Base-by-base conservation (phyloP, 2,888 invertebrate genomes). In the Camptogramma bilineatum region DNA sequence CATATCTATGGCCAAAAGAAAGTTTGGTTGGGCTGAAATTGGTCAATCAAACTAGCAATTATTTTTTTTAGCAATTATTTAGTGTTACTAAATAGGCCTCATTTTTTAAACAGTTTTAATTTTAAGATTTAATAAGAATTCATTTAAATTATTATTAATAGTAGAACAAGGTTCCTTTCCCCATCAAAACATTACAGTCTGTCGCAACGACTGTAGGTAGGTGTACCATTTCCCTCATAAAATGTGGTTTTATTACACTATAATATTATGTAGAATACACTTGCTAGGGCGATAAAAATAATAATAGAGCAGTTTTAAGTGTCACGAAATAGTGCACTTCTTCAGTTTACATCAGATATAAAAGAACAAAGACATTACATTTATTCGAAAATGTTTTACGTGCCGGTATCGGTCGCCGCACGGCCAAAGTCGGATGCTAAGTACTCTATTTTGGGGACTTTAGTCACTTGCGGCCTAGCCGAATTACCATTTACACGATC, bases 111-210 rank as follows among this genome's bases (percentile, higher is more conserved):
- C n/a, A n/a, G n/a, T n/a, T n/a, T 28, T 28, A 28, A 28, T 28
- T 28, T 4, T 28, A 0, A 28, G 5, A 28, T 5, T 5, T 24
- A 24, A 5, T 8, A 28, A 28, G 5, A 8, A 28, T 84, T 86
- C 82, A 84, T 69, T 79, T 71, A 74, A 81, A 75, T 73, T 82
- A 85, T 88, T 84, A 86, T 72, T 71, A 69, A 80, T 86, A 83
- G 74, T 74, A 77, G 71, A 82, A 82, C 86, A 84, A 84, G 82
- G 83, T 88, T 80, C 80, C 79, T 78, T 71, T 66, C 72, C 70
- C 79, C 73, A 84, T 90, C 84, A 88, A 87, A 78, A 75, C 84
- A 82, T 89, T 85, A 81, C 78, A 84, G 76, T 70, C 68, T 69
- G 69, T 53, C 69, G 72, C 72, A 71, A 51, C 73, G 73, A 79